Base-by-base conservation (phyloP, 2,113 vertebrate species). In the Panthera leo region DNA sequence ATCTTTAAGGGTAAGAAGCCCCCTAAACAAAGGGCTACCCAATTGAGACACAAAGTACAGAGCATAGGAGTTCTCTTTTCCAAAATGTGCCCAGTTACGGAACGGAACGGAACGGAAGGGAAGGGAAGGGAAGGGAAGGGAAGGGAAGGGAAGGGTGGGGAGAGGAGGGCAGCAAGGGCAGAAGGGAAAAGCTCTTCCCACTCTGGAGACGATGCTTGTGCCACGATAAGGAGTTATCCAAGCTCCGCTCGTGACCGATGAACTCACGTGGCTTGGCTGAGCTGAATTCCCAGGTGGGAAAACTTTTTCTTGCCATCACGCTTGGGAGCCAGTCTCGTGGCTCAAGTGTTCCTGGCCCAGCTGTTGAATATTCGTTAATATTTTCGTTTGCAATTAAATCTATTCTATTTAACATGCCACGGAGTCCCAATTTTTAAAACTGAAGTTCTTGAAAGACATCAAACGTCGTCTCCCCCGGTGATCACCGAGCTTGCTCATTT, bases 191-290 rank as follows among this genome's bases (percentile, higher is more conserved):
- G 53, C n/a, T 10, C 85, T 48, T 39, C 45, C 51, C 14, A 0
- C 42, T 19, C 65, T 10, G 36, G 51, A 70, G 76, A 11, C 0
- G 21, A 8, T 0, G 13, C 25, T 5, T 11, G 15, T 2, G 6
- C 5, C 45, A 6, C 3, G 0, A 42, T 1, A 13, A 10, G 23
- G 16, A 10, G 23, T 15, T 12, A 7, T 0, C 31, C 36, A 48
- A 75, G 10, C 68, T 10, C 27, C 1, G 0, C 3, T 0, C 11
- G 0, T 18, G 55, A 63, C 42, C 8, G 5, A 58, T 4, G 45
- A 8, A 3, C 79, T 31, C 80, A 11, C 34, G 0, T 2, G 68
- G 67, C 25, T 27, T 31, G 23, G 23, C 19, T 5, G 11, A 65
- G 84, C 89, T n/a, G 70, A 25, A 78, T 25, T 75, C 93, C 70